Evolutionary conservation across 2,113 vertebrate genomes (phyloP).

Genomic region (Empidonax alnorum): DNA sequence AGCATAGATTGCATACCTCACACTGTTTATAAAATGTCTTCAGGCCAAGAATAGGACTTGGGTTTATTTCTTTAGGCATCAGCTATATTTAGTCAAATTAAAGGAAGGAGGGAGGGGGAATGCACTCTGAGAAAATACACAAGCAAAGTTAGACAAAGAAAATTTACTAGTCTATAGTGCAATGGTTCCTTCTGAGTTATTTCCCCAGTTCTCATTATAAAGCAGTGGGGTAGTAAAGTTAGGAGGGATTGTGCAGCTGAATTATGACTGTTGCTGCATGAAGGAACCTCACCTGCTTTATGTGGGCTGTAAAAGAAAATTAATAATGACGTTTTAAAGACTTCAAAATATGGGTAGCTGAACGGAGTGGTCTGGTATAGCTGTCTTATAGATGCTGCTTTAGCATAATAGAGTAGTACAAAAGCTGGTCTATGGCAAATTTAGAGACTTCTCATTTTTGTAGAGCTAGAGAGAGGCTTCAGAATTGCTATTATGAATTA

Average conservation of each 20-base stretch:
- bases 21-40: background rate
- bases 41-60: background rate
- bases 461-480: background rate
- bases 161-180: slow-evolving; percentile 30
- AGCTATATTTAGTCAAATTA: slow-evolving; percentile 16
- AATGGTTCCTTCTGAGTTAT: slow-evolving; percentile 33
- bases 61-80: slow-evolving; percentile 25
- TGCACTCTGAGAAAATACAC: background rate
- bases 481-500: background rate
- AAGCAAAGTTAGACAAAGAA: background rate
- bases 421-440: background rate
- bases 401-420: background rate
- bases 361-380: background rate
- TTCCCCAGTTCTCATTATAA: slow-evolving; percentile 16
- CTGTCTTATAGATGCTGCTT: background rate
- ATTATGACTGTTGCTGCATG: slow-evolving; percentile 11
- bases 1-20: background rate
- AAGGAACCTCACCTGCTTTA: slow-evolving; percentile 40
- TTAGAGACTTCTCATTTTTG: background rate
- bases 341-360: slow-evolving; percentile 18
- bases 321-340: slow-evolving; percentile 51
- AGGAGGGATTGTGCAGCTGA: background rate
- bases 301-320: slow-evolving; percentile 54
- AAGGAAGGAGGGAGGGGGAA: background rate
- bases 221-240: slow-evolving; percentile 26